Base-by-base conservation (phyloP, 2,113 vertebrate genomes). In the Monopterus albus region DNA sequence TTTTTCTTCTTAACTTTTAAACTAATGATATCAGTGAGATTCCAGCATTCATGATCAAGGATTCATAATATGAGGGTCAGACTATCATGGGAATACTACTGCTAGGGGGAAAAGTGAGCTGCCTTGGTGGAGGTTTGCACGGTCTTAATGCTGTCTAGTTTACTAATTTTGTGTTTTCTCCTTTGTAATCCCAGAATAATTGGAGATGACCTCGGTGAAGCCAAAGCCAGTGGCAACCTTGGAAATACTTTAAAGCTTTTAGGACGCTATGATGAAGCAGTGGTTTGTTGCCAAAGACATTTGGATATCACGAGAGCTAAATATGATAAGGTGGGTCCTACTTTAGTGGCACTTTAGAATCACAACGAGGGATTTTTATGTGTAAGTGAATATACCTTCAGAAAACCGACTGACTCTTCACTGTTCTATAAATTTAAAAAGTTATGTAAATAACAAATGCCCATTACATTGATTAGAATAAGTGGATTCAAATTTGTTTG, bases 151-250 rank as follows among this genome's bases (percentile, higher is more conserved):
- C 59, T 58, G 62, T 14, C 38, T 50, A 31, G n/a, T n/a, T n/a
- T n/a, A n/a, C n/a, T n/a, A n/a, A 67, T 72, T 42, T 28, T 12
- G 46, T 79, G 31, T 38, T 26, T 21, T 25, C 20, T 52, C 3
- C 0, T 15, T 47, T 78, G 17, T 33, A 76, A 47, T 67, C 87
- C 51, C 76, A 99, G 97, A 88, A 98, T 96, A 6, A 97, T 98
- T 75, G 96, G 96, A 69, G 97, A 99, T 88, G 94, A 95, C 21
- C 57, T 96, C 40, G 98, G 97, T 45, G 98, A 99, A 90, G 98
- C 97, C 40, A 99, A 99, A 95, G 98, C 97, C 66, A 99, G 97
- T 55, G 97, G 97, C 21, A 99, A 99, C 80, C 95, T 99, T 68
- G 98, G 96, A 46, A 99, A 99, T 88, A 99, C 98, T 4, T 91